These are phyloP conservation scores for Acanthosepion esculentum DNA, from an alignment of 2,888 invertebrate species.

Conservation along the genomic window DNA sequence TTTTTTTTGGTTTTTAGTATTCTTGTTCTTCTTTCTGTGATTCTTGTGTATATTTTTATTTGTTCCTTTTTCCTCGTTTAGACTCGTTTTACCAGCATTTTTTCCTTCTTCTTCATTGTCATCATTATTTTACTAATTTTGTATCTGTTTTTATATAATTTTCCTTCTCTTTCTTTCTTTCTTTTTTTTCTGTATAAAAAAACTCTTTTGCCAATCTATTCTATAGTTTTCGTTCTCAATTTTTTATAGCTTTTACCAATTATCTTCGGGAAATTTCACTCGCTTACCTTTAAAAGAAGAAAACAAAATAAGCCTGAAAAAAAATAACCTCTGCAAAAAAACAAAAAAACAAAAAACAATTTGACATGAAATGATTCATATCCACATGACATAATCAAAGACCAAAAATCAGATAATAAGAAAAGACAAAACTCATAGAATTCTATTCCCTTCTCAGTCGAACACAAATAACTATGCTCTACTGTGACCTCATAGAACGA, in stretches of 20 bases:
- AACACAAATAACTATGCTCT: background rate
- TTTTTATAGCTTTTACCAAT: background rate
- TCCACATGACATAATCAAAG: background rate
- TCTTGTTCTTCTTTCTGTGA: background rate
- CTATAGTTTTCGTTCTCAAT: background rate
- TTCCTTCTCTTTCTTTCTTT: background rate
- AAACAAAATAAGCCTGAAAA: background rate
- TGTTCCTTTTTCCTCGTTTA: too few species aligned
- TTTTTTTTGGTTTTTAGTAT: background rate
- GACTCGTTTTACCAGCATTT: background rate
- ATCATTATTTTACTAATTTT: background rate
- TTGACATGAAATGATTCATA: background rate
- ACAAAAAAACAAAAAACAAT: background rate
- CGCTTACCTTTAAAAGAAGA: background rate
- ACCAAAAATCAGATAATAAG: background rate
- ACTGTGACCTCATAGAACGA: too few species aligned
- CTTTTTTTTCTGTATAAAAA: background rate
- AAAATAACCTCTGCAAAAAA: background rate
- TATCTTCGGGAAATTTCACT: slow-evolving; percentile 21
- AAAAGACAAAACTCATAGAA: background rate
- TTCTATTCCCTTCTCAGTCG: background rate
- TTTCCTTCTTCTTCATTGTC: background rate
- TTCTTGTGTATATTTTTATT: too few species aligned
- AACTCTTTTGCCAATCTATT: background rate
- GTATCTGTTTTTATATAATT: background rate